Base-by-base conservation (phyloP, 2,797 vertebrate species). In the Enteromius argenteus region DNA sequence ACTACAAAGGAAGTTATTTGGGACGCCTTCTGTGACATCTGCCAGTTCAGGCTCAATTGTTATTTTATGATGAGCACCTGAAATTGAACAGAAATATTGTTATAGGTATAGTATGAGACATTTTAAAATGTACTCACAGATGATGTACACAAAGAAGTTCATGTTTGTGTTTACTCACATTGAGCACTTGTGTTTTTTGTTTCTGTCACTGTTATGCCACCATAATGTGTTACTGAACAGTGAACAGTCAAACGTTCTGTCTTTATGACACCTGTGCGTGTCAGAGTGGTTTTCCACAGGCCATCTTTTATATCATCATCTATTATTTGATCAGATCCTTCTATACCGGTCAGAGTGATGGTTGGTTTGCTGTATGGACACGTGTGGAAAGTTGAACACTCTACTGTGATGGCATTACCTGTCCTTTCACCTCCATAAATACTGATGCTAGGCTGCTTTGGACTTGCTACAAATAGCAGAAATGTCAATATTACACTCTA, bases 1-100 rank as follows among this genome's bases (percentile, higher is more conserved):
- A 1, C 89, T 90, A 30, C 93, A 94, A 19, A 85, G 88, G 0
- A 93, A 89, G 80, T 80, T 90, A 13, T 79, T 80, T 56, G 86
- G 89, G 3, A 90, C 62, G 8, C 92, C 92, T 80, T 92, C 93
- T n/a, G n/a, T n/a, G n/a, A n/a, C n/a, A n/a, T n/a, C n/a, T n/a
- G n/a, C n/a, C n/a, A n/a, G n/a, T n/a, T 3, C 44, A 42, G 84
- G 85, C 39, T 58, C 60, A 86, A 93, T 91, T 13, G 0, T 85
- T 51, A 93, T 92, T 2, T 89, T 49, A 1, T 91, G 46, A 42
- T 86, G 80, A 1, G 86, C 86, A 87, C 92, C 93, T 94, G 75
- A 75, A 58, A 39, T 74, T 42, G 53, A 85, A 83, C 42, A 13
- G 14, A 80, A 10, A 39, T 2, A 1, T 0, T 14, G 8, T 37